Evolutionary conservation across 1,140 invertebrate genomes (phyloP).

Genomic region (Meloidogyne hapla): DNA sequence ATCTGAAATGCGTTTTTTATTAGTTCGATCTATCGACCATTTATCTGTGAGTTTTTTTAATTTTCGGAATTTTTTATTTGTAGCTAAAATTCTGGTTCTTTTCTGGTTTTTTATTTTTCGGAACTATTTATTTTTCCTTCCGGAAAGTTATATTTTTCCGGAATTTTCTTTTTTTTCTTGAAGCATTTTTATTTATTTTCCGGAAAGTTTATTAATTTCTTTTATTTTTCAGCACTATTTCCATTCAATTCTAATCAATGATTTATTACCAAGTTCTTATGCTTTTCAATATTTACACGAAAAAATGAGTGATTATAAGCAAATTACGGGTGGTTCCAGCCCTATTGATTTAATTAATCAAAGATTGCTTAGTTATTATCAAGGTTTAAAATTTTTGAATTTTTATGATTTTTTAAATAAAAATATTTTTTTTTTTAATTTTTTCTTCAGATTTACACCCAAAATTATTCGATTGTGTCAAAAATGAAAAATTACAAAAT

Average conservation of each 20-base stretch:
- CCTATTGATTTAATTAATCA: conserved; percentile 24
- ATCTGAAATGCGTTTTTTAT: conserved; percentile 21
- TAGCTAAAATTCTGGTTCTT: too few relatives aligned
- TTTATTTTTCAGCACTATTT: conserved; percentile 37
- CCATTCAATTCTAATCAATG: conserved; percentile 39
- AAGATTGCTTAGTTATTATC: conserved; percentile 16
- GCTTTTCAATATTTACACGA: conserved; percentile 36
- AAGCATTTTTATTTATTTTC: too few relatives aligned
- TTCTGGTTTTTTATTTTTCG: too few relatives aligned
- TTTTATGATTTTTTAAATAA: neutral
- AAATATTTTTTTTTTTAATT: conserved; percentile 11
- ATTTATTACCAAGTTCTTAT: conserved; percentile 39
- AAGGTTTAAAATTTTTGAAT: conserved; percentile 4
- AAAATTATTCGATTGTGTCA: neutral
- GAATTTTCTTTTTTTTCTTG: too few relatives aligned
- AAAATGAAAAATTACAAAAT: conserved; percentile 10
- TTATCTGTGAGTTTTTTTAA: conserved; percentile 25
- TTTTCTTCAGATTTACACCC: conserved; percentile 7
- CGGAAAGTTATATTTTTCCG: too few relatives aligned
- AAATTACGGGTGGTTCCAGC: neutral
- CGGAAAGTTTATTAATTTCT: neutral
- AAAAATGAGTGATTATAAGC: conserved; percentile 37
- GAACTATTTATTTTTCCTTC: too few relatives aligned
- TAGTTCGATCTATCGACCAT: conserved; percentile 35
- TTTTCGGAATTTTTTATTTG: neutral